Conservation (phyloP, 1,140 invertebrate genomes). For the Sesamia nonagrioides region DNA sequence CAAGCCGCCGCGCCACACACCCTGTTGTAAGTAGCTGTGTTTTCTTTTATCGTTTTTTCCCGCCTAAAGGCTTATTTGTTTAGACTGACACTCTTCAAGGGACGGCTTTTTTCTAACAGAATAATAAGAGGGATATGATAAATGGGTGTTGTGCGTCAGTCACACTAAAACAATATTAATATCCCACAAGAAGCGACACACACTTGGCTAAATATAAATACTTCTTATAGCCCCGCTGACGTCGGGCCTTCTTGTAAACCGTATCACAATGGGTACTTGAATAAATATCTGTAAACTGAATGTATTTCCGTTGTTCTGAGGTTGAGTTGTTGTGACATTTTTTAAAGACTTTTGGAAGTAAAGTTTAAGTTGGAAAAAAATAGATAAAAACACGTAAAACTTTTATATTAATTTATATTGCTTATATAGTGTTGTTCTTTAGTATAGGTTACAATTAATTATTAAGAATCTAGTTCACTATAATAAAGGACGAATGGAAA, state of each 20-base stretch:
- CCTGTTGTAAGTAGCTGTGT: background rate
- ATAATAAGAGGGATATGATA: conserved; percentile 42
- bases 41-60: conserved; percentile 21
- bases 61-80: conserved; percentile 35
- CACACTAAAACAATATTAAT: conserved; percentile 44
- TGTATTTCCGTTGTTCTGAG: background rate
- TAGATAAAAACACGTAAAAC: no score
- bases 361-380: no score
- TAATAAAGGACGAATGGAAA: no score
- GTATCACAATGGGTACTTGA: background rate
- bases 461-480: no score
- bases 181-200: conserved; percentile 13
- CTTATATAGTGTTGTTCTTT: no score
- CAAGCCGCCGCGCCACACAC: background rate
- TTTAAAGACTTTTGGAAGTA: no score
- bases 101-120: conserved; percentile 29
- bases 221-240: conserved; percentile 11
- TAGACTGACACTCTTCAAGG: conserved; percentile 25
- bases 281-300: background rate
- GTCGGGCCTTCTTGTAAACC: background rate
- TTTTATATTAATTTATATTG: no score
- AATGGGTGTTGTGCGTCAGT: conserved; percentile 31
- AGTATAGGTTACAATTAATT: no score
- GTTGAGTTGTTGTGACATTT: no score
- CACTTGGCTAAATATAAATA: conserved; percentile 21